These are phyloP conservation scores for Takifugu ocellatus DNA, from an alignment of 2,797 vertebrate genomes.

Conservation along the genomic window DNA sequence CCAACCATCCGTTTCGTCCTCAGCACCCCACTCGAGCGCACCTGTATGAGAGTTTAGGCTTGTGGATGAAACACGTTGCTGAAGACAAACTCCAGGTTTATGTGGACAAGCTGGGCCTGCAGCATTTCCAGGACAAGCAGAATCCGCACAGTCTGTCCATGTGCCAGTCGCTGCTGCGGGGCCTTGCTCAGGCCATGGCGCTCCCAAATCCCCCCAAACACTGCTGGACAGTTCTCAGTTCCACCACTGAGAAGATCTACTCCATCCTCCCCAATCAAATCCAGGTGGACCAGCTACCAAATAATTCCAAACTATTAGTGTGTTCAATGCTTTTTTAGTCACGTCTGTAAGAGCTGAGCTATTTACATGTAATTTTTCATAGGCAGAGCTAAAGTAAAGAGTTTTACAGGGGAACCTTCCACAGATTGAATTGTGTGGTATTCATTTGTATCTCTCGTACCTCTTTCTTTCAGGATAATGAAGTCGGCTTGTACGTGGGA, in stretches of 20 bases:
- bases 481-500: constrained; percentile 80
- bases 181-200: constrained; percentile 85
- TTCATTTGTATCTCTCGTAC: not conserved
- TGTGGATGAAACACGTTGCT: constrained; percentile 90
- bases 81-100: constrained; percentile 88
- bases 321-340: not conserved
- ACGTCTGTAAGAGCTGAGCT: too few species aligned
- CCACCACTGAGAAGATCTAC: constrained; percentile 82
- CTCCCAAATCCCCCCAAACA: constrained; percentile 82
- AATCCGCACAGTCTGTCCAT: constrained; percentile 50
- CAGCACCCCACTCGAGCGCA: constrained; percentile 79
- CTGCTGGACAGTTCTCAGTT: constrained; percentile 84
- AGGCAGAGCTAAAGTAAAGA: too few species aligned
- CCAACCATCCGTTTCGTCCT: not conserved
- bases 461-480: constrained; percentile 68
- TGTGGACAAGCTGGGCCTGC: constrained; percentile 78
- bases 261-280: constrained; percentile 82
- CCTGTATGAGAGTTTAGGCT: constrained; percentile 75
- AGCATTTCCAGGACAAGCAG: constrained; percentile 75
- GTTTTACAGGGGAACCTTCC: not conserved
- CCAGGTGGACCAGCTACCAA: constrained; percentile 67
- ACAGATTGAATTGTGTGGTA: not conserved
- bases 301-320: too few species aligned
- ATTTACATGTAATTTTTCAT: too few species aligned
- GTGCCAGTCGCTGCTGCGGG: constrained; percentile 77